Base-by-base conservation (phyloP, 64 coral and sea anemone genomes). In the Pachyseris speciosa region DNA sequence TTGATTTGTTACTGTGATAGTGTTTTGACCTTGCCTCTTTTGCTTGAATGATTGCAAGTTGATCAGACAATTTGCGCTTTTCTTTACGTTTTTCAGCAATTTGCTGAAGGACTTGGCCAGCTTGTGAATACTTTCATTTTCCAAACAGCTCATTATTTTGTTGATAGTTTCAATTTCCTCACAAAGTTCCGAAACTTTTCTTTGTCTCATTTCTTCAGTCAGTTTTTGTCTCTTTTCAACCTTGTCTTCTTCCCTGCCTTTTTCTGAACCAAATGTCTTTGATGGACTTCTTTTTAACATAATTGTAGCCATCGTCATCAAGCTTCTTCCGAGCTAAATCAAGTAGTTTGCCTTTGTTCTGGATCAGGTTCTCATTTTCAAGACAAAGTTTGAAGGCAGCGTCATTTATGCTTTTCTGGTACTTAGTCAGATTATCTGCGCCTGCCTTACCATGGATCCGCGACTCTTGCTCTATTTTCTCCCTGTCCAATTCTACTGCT, bases 231-330 rank as follows among this genome's bases (percentile, higher is more conserved):
- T 75, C 58, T 93, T 93, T 78, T 71, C 59, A 26, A 29, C 59
- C 44, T 19, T 69, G 39, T 71, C 85, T 31, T 28, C 15, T 31
- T 25, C 20, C 34, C 48, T 48, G 36, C 47, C 44, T 33, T 11
- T 43, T 52, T 84, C 67, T 64, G 80, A 29, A 17, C 60, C 72
- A 93, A 93, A 86, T 36, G 48, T 25, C 69, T 86, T 85, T 86
- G 91, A 86, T 17, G 52, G 67, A 68, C 91, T 87, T 91, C 76
- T 91, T 92, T 26, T 92, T 92, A 7, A 50, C 30, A 85, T 92
- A 92, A 75, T 4, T 75, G 27, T 92, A 92, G 20, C 90, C 79
- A 20, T 92, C 79, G 34, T 69, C 52, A 45, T 83, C 63, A 79
- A 90, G 26, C 37, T 91, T 83, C 59, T 83, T 71, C 26, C 77